These are phyloP conservation scores for Lasiurus cinereus DNA, from an alignment of 2,113 vertebrate species.

Conservation along the genomic window DNA sequence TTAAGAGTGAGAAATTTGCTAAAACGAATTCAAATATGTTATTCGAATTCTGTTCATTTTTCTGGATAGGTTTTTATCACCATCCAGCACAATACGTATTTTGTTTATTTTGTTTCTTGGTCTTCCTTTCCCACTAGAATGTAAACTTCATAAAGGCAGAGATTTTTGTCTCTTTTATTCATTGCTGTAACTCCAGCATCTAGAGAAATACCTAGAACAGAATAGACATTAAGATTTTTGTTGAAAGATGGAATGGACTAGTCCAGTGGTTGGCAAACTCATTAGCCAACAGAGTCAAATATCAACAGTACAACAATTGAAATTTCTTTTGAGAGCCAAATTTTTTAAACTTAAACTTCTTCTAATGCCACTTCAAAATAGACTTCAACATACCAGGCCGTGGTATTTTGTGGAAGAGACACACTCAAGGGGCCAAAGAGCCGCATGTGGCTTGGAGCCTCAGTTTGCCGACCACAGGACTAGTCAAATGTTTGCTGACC, in stretches of 20 bases:
- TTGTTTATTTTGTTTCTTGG: slow-evolving; percentile 1
- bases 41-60: slow-evolving; percentile 34
- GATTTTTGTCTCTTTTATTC: slow-evolving; percentile 4
- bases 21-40: background rate
- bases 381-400: no score
- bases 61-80: background rate
- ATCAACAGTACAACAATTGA: no score
- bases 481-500: background rate
- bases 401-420: no score
- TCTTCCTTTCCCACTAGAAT: background rate
- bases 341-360: no score
- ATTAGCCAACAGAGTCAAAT: no score
- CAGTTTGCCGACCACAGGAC: no score
- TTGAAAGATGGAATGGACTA: background rate
- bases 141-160: background rate
- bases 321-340: no score
- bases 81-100: background rate
- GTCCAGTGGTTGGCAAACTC: no score
- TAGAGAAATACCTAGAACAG: background rate
- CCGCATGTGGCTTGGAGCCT: no score
- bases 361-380: no score
- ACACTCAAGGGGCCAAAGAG: no score
- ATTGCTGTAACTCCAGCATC: background rate
- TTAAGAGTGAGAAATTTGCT: background rate
- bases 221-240: background rate